Conservation (phyloP, 2,888 invertebrate species). For the Melinaea menophilus region DNA sequence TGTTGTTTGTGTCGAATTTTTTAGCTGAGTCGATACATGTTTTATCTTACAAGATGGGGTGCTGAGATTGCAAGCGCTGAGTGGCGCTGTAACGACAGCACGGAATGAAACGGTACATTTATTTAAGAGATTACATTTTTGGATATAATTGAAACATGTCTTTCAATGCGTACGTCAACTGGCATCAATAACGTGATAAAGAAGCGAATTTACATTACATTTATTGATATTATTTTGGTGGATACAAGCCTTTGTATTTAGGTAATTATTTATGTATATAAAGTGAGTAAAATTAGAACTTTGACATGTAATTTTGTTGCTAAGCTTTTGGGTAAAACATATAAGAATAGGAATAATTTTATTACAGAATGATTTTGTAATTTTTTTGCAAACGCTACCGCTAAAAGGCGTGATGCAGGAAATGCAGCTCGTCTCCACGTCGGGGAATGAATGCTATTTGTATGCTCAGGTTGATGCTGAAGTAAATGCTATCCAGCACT, state of each 20-base stretch:
- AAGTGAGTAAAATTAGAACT: background rate
- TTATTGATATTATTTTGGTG: background rate
- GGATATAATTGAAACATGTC: background rate
- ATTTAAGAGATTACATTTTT: constrained; percentile 33
- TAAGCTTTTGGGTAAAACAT: too few species aligned
- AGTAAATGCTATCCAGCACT: constrained; percentile 28
- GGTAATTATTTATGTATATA: background rate
- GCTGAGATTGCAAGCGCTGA: constrained; percentile 62
- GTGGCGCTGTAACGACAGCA: constrained; percentile 53
- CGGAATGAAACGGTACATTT: constrained; percentile 42
- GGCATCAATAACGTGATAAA: background rate
- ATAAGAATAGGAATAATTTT: background rate
- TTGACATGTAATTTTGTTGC: too few species aligned
- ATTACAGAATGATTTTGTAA: background rate
- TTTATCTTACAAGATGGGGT: constrained; percentile 60
- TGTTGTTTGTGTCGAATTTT: constrained; percentile 57
- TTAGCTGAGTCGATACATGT: constrained; percentile 56
- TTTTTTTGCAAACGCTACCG: constrained; percentile 48
- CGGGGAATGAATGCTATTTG: constrained; percentile 53
- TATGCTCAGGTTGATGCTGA: constrained; percentile 44
- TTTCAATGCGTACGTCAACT: background rate
- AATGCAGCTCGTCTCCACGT: constrained; percentile 58
- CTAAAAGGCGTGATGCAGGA: constrained; percentile 50
- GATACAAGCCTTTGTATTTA: background rate
- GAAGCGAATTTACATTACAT: background rate